These are phyloP conservation scores for Leptodirus hochenwartii DNA, from an alignment of 2,888 invertebrate genomes.

Conservation along the genomic window DNA sequence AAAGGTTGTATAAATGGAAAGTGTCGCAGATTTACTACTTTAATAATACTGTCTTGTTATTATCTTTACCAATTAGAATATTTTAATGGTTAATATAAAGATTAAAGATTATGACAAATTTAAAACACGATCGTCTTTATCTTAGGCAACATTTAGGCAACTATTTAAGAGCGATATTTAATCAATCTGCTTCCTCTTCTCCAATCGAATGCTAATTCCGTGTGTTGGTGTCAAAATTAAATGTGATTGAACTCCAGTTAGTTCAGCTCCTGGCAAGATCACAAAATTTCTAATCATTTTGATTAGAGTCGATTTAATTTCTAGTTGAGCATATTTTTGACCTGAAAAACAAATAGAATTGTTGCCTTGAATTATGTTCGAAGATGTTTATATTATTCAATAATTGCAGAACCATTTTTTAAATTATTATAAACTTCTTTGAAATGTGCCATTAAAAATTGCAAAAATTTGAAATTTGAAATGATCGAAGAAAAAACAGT, in stretches of 20 bases:
- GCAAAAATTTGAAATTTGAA: not conserved
- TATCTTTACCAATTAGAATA: no score
- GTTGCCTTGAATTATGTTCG: not conserved
- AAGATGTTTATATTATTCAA: conserved; percentile 1
- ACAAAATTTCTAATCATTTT: conserved; percentile 5
- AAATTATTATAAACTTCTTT: conserved; percentile 4
- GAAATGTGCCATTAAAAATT: no score
- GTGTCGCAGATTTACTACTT: no score
- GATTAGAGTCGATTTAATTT: conserved; percentile 7
- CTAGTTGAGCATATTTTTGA: conserved; percentile 7
- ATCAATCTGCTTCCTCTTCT: no score
- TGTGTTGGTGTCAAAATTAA: conserved; percentile 3
- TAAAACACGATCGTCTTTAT: no score
- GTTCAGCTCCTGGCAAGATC: conserved; percentile 5
- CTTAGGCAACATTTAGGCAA: no score
- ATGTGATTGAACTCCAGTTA: not conserved
- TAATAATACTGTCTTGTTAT: no score
- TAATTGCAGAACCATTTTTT: conserved; percentile 3
- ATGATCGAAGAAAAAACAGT: not conserved
- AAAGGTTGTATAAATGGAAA: no score
- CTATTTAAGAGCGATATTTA: no score
- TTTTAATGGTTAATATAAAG: no score
- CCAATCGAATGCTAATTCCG: conserved; percentile 7
- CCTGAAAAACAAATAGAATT: conserved; percentile 6
- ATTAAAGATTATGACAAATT: no score